These are phyloP conservation scores for Gymnodraco acuticeps DNA, from an alignment of 2,797 vertebrate species.

Conservation along the genomic window DNA sequence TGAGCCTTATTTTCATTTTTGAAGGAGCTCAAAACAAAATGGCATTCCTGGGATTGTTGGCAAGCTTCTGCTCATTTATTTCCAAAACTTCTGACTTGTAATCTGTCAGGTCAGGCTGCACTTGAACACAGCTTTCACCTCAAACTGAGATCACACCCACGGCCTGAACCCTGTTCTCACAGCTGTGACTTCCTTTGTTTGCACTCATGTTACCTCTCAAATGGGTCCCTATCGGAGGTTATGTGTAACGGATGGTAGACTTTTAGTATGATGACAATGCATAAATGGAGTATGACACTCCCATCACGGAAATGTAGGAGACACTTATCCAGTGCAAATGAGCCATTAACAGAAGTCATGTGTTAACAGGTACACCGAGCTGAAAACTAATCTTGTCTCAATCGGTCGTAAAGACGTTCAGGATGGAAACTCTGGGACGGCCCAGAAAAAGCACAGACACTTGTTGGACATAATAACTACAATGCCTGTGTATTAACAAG, in stretches of 20 bases:
- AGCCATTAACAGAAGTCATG: conserved; percentile 52
- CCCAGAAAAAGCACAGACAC: conserved; percentile 13
- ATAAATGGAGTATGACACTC: conserved; percentile 60
- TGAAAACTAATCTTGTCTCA: conserved; percentile 18
- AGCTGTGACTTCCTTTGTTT: conserved; percentile 40
- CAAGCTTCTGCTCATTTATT: conserved; percentile 16
- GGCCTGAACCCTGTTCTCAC: conserved; percentile 12
- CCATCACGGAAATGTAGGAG: conserved; percentile 36
- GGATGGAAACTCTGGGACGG: not conserved
- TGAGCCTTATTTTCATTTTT: not conserved
- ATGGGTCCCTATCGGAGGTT: conserved; percentile 22
- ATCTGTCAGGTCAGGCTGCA: conserved; percentile 15
- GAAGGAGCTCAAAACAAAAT: not conserved
- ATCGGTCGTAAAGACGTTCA: not conserved
- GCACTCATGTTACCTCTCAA: conserved; percentile 20
- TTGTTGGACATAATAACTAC: not conserved
- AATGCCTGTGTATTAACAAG: not conserved
- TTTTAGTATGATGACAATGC: conserved; percentile 57
- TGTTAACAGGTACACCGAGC: conserved; percentile 43
- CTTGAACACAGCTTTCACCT: conserved; percentile 26
- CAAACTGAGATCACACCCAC: conserved; percentile 31
- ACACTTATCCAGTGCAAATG: conserved; percentile 49
- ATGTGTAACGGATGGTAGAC: conserved; percentile 33
- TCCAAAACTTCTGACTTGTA: conserved; percentile 7
- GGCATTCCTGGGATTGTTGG: conserved; percentile 7